These are phyloP conservation scores for Tonatia bakeri DNA, from an alignment of 2,113 vertebrate species.

Conservation along the genomic window DNA sequence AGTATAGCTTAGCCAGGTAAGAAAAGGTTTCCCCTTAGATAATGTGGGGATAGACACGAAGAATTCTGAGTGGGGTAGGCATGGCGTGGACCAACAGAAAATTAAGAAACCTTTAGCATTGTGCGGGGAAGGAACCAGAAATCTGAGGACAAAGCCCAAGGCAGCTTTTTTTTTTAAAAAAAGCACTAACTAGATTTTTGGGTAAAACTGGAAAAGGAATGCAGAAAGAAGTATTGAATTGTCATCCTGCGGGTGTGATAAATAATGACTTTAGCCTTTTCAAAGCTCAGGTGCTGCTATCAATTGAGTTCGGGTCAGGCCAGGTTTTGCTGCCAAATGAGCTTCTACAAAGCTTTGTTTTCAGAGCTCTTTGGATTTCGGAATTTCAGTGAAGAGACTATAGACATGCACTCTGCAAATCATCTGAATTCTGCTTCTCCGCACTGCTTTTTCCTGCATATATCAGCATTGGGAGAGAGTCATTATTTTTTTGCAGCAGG, in stretches of 20 bases:
- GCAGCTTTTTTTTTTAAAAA: not conserved
- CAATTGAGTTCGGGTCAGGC: not conserved
- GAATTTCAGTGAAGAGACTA: not conserved
- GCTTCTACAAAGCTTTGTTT: constrained; percentile 9
- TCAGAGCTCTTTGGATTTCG: not conserved
- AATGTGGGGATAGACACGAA: not conserved
- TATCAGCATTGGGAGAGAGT: not conserved
- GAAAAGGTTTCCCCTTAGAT: not conserved
- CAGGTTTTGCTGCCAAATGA: constrained; percentile 24
- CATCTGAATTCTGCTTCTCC: not conserved
- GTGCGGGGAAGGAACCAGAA: not conserved
- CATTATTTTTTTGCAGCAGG: not conserved
- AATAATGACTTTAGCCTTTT: not conserved
- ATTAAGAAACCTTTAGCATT: not conserved
- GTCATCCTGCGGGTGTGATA: not conserved
- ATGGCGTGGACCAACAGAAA: not conserved
- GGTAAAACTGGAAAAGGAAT: not conserved
- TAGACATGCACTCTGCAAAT: not conserved
- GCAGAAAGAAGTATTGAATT: not conserved
- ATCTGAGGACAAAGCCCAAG: not conserved
- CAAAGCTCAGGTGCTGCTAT: not conserved
- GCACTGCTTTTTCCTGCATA: not conserved
- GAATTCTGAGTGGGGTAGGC: not conserved
- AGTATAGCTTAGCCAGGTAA: not conserved
- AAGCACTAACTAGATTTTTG: not conserved